phyloP scores from a whole-genome alignment of 2,797 vertebrate genomes.

The Ceryle rudis region DNA sequence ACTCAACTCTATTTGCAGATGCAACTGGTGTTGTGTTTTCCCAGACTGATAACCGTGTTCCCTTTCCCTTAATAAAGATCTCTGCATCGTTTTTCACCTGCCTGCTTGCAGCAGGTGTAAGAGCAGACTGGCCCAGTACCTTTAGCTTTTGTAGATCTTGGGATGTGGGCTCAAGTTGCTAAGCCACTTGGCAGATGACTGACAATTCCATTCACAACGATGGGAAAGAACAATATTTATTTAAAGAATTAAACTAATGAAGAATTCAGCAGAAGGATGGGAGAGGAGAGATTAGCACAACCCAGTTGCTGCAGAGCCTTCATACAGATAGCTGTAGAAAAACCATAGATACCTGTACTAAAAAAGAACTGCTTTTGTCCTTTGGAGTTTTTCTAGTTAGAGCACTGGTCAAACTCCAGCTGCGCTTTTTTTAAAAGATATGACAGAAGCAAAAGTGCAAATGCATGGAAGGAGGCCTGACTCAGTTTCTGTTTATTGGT shows the following conservation, averaged over 20 bases:
- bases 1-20: background rate
- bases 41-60: background rate
- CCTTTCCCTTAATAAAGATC: background rate
- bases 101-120: background rate
- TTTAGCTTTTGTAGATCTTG: background rate
- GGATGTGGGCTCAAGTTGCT: background rate
- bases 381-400: background rate
- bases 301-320: background rate
- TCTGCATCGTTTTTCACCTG: background rate
- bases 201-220: background rate
- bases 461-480: background rate
- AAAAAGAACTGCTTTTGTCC: background rate
- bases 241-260: slow-evolving; percentile 7
- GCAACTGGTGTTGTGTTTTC: background rate
- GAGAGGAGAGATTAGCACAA: background rate
- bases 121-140: background rate
- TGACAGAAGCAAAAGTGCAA: background rate
- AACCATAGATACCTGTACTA: background rate
- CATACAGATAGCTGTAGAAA: background rate
- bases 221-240: background rate
- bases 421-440: background rate
- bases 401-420: background rate
- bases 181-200: background rate
- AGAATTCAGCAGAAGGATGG: background rate
- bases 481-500: background rate